Percentiles rank a stretch among this genome's conserved stretches.
Conservation (phyloP, 2,797 vertebrate genomes). For the Etheostoma perlongum region DNA sequence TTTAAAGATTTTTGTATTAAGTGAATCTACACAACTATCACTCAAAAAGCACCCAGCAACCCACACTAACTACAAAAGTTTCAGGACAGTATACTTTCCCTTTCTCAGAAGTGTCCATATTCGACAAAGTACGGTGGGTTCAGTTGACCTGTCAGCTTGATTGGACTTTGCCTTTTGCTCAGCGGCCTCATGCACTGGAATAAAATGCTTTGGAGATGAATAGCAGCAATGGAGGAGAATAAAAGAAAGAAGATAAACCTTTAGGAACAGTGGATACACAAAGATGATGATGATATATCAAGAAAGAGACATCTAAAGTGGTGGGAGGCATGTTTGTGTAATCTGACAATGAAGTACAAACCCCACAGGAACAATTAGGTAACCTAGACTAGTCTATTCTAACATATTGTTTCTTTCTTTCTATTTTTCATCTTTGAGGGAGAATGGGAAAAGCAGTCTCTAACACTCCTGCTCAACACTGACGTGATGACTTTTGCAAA, state of each 20-base stretch:
- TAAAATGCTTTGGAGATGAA: conserved; percentile 46
- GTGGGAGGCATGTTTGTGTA: conserved; percentile 25
- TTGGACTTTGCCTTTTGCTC: conserved; percentile 50
- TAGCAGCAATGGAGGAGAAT: conserved; percentile 18
- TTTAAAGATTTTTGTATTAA: conserved; percentile 56
- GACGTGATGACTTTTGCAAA: conserved; percentile 54
- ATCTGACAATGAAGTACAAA: not conserved
- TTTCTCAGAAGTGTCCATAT: conserved; percentile 50
- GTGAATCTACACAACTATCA: conserved; percentile 61
- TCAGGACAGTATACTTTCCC: conserved; percentile 4
- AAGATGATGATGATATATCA: conserved; percentile 37
- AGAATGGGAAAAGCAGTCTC: conserved; percentile 28
- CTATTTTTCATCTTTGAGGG: conserved; percentile 9
- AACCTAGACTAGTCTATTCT: conserved; percentile 21
- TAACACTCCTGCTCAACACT: conserved; percentile 43
- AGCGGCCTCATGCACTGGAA: conserved; percentile 34
- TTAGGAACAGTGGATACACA: not conserved
- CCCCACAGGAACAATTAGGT: conserved; percentile 18
- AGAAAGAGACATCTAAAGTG: conserved; percentile 34
- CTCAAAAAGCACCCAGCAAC: conserved; percentile 41
- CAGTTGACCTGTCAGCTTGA: conserved; percentile 56
- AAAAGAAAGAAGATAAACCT: conserved; percentile 12
- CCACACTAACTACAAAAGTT: conserved; percentile 39
- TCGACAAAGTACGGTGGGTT: conserved; percentile 46
- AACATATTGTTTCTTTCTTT: conserved; percentile 7